Base-by-base conservation (phyloP, 2,888 invertebrate species). In the Cybosia mesomella region DNA sequence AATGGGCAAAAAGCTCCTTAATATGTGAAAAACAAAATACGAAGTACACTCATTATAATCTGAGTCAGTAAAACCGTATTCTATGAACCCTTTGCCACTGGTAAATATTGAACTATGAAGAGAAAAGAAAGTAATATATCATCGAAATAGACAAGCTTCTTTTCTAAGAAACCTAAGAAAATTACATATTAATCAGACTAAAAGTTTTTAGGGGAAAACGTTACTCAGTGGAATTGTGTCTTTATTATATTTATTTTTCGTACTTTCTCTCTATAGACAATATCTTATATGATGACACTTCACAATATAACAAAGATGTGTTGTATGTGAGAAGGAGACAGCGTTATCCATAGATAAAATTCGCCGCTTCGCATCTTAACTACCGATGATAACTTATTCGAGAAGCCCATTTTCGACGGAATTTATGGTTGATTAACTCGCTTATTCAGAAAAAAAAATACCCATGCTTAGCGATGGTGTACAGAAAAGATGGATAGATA, bases 401-500 rank as follows among this genome's bases (percentile, higher is more conserved):
- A 84, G 85, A 86, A 88, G 86, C 89, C 90, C 89, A 91, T 92
- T 89, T 87, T 85, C 79, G 82, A 80, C 79, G 79, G 83, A 90
- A 92, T 92, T 92, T 92, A 92, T 91, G 90, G 91, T 86, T 88
- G 89, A 91, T 89, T 91, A 91, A 91, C 91, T 90, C 91, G 89
- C 90, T 91, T 90, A 86, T 88, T 86, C 85, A 75, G 84, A 78
- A 83, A 88, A 87, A 87, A 87, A 88, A 88, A 84, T 87, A 88
- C 85, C 81, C 79, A 85, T 87, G 81, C 80, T 83, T 82, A 71
- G 75, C 82, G 85, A 86, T 85, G 82, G 83, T 83, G 87, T 85
- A 83, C 81, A 75, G 62, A 68, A 64, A 54, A 59, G 76, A 75
- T 71, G 81, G 87, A 85, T 86, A 87, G 75, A 84, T 84, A 81